phyloP scores from a whole-genome alignment of 2,797 vertebrate genomes.

The Fistularia tabacaria region DNA sequence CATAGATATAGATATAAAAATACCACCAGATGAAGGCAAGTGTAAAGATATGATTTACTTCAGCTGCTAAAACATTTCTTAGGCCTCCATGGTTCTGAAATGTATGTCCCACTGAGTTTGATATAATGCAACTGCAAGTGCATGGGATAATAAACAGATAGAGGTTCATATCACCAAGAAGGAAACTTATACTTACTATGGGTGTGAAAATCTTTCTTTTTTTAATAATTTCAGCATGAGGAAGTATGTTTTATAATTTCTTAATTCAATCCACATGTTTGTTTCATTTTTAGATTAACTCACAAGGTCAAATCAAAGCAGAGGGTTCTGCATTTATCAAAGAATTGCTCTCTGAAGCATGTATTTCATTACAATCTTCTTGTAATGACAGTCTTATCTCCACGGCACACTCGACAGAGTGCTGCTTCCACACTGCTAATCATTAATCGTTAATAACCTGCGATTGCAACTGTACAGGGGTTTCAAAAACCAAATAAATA shows the following conservation, averaged over 20 bases:
- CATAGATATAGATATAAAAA: slow-evolving; percentile 39
- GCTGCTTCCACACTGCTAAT: slow-evolving; percentile 38
- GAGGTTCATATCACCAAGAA: slow-evolving; percentile 16
- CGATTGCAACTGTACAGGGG: slow-evolving; percentile 43
- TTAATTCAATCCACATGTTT: slow-evolving; percentile 24
- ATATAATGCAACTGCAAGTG: slow-evolving; percentile 21
- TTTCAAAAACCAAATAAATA: slow-evolving; percentile 59
- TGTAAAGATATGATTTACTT: slow-evolving; percentile 36
- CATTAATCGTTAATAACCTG: slow-evolving; percentile 59
- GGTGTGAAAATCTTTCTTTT: slow-evolving; percentile 20
- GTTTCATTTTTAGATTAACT: slow-evolving; percentile 27
- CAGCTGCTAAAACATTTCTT: slow-evolving; percentile 26
- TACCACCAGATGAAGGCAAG: slow-evolving; percentile 22
- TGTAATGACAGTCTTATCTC: slow-evolving; percentile 52
- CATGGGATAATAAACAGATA: slow-evolving; percentile 14
- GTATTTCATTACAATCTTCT: slow-evolving; percentile 54
- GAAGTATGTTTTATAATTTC: slow-evolving; percentile 5
- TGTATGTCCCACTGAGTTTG: slow-evolving; percentile 23
- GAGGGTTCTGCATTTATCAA: slow-evolving; percentile 40
- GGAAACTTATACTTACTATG: slow-evolving; percentile 18
- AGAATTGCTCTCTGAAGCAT: slow-evolving; percentile 39
- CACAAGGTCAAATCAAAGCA: slow-evolving; percentile 32
- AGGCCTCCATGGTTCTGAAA: slow-evolving; percentile 17
- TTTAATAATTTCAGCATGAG: slow-evolving; percentile 20
- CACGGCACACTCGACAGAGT: slow-evolving; percentile 35